These are phyloP conservation scores for Cephalotes varians DNA, from an alignment of 2,888 invertebrate species.

Conservation along the genomic window DNA sequence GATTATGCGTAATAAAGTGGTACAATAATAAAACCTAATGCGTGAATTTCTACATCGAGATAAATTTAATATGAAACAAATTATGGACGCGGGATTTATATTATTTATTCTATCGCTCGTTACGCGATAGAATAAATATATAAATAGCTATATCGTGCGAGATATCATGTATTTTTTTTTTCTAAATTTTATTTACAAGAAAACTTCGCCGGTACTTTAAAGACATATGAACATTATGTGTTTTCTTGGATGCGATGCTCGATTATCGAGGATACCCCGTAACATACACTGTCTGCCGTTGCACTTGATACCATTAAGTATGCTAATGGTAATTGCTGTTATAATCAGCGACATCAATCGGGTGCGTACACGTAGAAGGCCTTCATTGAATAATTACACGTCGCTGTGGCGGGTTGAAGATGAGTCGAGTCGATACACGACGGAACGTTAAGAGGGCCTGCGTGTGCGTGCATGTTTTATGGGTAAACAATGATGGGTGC, in stretches of 20 bases:
- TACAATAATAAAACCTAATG: background rate
- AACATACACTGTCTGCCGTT: conserved; percentile 69
- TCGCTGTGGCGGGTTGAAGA: conserved; percentile 78
- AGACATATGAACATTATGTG: conserved; percentile 39
- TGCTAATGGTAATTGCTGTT: conserved; percentile 82
- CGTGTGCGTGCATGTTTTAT: conserved; percentile 58
- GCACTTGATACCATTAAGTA: conserved; percentile 79
- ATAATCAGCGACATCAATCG: conserved; percentile 83
- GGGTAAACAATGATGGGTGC: conserved; percentile 61
- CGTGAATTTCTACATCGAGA: background rate
- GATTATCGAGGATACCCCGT: conserved; percentile 38
- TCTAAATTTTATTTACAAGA: background rate
- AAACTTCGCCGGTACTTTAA: background rate
- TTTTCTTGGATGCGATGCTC: conserved; percentile 54
- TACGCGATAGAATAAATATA: too few relatives aligned
- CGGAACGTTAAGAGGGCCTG: conserved; percentile 74
- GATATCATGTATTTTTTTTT: background rate
- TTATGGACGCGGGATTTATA: background rate
- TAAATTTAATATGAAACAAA: background rate
- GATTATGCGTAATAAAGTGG: conserved; percentile 5
- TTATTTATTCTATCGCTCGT: conserved; percentile 17
- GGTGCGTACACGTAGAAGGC: conserved; percentile 74
- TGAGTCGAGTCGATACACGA: conserved; percentile 78
- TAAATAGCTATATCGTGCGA: background rate
- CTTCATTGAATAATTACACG: conserved; percentile 83